Evolutionary conservation across 1,140 invertebrate genomes (phyloP), one percentile per base, ranked within the genome.

Genomic region (Neuroterus valhalla): DNA sequence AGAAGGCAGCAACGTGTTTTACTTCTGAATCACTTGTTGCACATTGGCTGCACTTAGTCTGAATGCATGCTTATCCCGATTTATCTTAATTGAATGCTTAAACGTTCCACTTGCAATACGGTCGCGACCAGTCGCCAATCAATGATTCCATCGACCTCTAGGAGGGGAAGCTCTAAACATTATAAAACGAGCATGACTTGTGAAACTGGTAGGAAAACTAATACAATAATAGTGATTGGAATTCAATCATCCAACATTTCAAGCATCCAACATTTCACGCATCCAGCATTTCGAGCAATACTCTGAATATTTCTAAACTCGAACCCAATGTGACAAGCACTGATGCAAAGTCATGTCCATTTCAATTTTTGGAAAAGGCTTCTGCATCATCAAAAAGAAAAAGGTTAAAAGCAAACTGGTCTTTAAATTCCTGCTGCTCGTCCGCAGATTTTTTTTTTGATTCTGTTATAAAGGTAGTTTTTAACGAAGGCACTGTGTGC

Each of bases 81-180:
- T 62, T 62, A 62, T 62, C 55, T 62, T 62, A 62, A 62, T 62
- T 62, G 55, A 62, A 62, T 62, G 55, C 55, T 62, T 62, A 62
- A 62, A 62, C 55, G 55, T 62, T 62, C 55, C 26, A n/a, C 55
- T 62, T 62, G 55, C 55, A 62, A 62, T 62, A 62, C 55, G 26
- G 55, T 62, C 23, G 55, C 55, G 55, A 62, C 55, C 55, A 62
- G 55, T 62, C 55, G 55, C 55, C 55, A 62, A 62, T 62, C 26
- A 62, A 62, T 62, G 55, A 62, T 62, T 31, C 31, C 52, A 55
- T 55, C 52, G 52, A 55, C 52, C 52, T 55, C n/a, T 62, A 1
- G 31, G 55, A 1, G 5, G 55, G 55, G 55, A 62, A 38, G 55
- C 55, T 31, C 55, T 62, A 62, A 62, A 62, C 55, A 62, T 38